These are phyloP conservation scores for Mayetiola destructor DNA, from an alignment of 2,888 invertebrate genomes.

Conservation along the genomic window DNA sequence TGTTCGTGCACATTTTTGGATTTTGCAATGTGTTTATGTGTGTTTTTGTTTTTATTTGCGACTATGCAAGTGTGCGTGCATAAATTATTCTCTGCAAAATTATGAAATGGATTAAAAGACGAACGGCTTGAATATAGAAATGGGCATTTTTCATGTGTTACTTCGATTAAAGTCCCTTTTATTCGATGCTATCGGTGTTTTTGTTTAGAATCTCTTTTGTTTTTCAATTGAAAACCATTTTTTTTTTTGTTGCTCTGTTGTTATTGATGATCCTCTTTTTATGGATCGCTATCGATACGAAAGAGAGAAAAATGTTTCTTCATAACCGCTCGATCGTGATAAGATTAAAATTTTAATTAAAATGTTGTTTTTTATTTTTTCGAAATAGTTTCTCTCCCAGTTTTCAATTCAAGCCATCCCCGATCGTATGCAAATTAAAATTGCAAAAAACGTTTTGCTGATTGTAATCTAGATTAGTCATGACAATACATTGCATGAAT, in stretches of 20 bases:
- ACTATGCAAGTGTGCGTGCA: conserved; percentile 4
- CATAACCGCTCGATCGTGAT: background rate
- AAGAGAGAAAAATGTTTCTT: background rate
- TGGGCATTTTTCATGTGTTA: background rate
- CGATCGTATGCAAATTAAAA: background rate
- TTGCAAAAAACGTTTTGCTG: background rate
- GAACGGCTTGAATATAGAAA: background rate
- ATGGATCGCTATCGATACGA: background rate
- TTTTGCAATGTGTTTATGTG: background rate
- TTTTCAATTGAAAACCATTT: background rate
- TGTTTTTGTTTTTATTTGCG: background rate
- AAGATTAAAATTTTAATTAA: conserved; percentile 13
- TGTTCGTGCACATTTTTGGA: background rate
- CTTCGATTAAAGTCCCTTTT: background rate
- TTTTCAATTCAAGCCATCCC: background rate
- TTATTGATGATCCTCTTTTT: background rate
- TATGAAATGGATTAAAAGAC: conserved; percentile 1
- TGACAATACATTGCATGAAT: background rate
- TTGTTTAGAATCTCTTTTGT: background rate
- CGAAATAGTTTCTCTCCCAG: background rate
- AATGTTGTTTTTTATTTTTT: background rate
- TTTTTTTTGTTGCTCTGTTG: background rate
- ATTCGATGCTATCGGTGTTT: conserved; percentile 4
- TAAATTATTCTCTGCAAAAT: conserved; percentile 10
- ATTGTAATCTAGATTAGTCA: conserved; percentile 2